These are phyloP conservation scores for Synanthedon andrenaeformis DNA, from an alignment of 2,888 invertebrate species.

Conservation along the genomic window DNA sequence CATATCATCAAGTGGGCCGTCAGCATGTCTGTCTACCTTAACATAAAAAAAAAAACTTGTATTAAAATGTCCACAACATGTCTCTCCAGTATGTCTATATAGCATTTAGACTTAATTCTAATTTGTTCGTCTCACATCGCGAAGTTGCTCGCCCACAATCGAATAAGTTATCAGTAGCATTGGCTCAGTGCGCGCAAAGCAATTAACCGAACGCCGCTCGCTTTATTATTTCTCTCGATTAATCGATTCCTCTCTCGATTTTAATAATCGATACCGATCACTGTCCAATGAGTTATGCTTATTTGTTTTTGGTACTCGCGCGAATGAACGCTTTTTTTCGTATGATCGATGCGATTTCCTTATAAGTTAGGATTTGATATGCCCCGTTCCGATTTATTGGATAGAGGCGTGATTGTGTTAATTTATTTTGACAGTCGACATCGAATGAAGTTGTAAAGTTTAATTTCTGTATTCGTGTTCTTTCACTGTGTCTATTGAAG, in stretches of 20 bases:
- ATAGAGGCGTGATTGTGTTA: neutral
- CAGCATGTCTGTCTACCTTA: too few relatives aligned
- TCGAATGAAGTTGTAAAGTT: neutral
- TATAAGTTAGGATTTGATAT: neutral
- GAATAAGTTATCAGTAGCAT: slow-evolving; percentile 44
- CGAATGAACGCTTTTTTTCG: neutral
- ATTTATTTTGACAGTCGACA: neutral
- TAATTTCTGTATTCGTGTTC: neutral
- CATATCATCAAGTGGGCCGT: too few relatives aligned
- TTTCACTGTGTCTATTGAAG: neutral
- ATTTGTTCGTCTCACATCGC: neutral
- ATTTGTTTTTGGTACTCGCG: slow-evolving; percentile 43
- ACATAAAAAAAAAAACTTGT: too few relatives aligned
- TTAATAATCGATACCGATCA: slow-evolving; percentile 61
- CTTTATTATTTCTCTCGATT: slow-evolving; percentile 52
- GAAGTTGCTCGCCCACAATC: slow-evolving; percentile 13
- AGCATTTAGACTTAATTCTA: neutral
- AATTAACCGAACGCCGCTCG: slow-evolving; percentile 48
- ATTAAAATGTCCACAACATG: too few relatives aligned
- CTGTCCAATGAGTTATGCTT: slow-evolving; percentile 49
- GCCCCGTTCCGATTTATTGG: neutral
- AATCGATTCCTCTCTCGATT: slow-evolving; percentile 49
- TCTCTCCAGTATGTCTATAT: too few relatives aligned
- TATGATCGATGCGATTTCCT: neutral
- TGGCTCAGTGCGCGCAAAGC: slow-evolving; percentile 49